Base-by-base conservation (phyloP, 2,113 vertebrate genomes). In the Phrynocephalus versicolor region DNA sequence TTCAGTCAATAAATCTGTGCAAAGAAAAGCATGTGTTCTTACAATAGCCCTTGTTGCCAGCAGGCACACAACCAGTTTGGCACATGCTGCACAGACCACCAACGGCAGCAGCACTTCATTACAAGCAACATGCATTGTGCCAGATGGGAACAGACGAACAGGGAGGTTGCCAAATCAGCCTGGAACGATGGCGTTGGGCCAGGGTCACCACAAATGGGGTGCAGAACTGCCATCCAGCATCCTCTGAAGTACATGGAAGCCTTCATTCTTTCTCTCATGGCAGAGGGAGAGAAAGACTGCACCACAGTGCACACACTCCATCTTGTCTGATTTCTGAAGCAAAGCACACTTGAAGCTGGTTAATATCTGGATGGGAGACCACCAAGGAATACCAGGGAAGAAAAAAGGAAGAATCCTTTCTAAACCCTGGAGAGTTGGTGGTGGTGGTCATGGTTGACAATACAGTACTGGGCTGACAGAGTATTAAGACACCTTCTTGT, bases 11-110 rank as follows among this genome's bases (percentile, higher is more conserved):
- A 90, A 89, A 91, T 85, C 83, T 89, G 83, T 70, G 58, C 55
- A 88, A 92, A 85, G 55, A n/a, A 90, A 92, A 93, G 71, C 39
- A 72, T 21, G 82, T 39, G 69, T 51, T 37, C 82, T 81, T 89
- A 90, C 84, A 62, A 88, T 3, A 81, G 25, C 8, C 77, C 77
- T 60, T 83, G 79, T 82, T 92, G 82, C 89, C 87, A 90, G 72
- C 89, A 92, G 83, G 72, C 87, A 90, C 71, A 89, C 88, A 94
- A 92, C 0, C 30, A 83, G 81, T 77, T 79, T 92, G 85, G 72
- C 13, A 0, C 55, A 72, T 0, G 0, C 33, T 57, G 64, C 81
- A 21, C 0, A 93, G 89, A 89, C 84, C 88, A 87, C 84, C 84
- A 87, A 73, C 64, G 88, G 85, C 75, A 93, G 75, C 58, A 85